These are phyloP conservation scores for Holotrichia oblita DNA, from an alignment of 1,140 invertebrate genomes.

Conservation along the genomic window DNA sequence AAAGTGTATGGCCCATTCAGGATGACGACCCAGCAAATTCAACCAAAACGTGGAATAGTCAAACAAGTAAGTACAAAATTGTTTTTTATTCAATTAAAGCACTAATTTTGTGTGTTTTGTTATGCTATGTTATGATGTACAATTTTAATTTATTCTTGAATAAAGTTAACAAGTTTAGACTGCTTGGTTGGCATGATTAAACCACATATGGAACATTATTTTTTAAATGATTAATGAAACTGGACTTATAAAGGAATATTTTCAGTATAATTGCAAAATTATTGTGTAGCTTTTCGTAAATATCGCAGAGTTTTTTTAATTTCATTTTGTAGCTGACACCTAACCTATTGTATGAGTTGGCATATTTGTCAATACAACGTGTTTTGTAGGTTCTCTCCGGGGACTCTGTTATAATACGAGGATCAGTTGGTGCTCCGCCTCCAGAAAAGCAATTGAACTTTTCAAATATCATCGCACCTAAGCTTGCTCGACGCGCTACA, in stretches of 20 bases:
- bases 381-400: constrained; percentile 82
- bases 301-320: constrained; percentile 37
- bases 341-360: constrained; percentile 47
- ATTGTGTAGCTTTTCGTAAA: constrained; percentile 10
- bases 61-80: constrained; percentile 41
- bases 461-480: constrained; percentile 90
- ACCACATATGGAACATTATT: constrained; percentile 43
- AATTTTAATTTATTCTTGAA: constrained; percentile 16
- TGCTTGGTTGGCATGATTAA: constrained; percentile 51
- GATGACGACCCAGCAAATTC: constrained; percentile 63
- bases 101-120: constrained; percentile 36
- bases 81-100: not conserved
- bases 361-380: constrained; percentile 47
- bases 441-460: constrained; percentile 91
- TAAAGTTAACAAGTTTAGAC: constrained; percentile 7
- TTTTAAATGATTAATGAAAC: constrained; percentile 41
- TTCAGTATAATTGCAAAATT: not conserved
- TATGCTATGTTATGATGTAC: not conserved
- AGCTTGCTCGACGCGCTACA: constrained; percentile 81
- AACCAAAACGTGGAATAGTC: constrained; percentile 63
- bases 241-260: not conserved
- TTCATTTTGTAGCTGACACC: constrained; percentile 37
- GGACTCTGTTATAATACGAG: constrained; percentile 89
- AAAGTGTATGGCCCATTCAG: constrained; percentile 54
- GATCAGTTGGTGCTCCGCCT: constrained; percentile 83